Conservation (phyloP, 2,113 vertebrate genomes). For the Odontophorus gujanensis region DNA sequence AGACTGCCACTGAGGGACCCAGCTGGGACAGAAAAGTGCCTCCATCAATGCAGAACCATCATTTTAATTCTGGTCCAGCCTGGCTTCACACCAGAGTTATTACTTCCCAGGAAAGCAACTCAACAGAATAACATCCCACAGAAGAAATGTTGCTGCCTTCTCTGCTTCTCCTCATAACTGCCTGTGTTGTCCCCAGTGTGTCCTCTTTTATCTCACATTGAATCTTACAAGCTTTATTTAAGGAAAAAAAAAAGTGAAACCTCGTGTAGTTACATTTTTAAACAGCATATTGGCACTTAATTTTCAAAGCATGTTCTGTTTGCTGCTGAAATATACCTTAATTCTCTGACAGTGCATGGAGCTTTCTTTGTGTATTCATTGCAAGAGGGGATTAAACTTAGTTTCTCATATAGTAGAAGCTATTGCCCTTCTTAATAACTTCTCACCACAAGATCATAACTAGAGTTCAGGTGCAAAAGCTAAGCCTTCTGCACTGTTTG, state of each 20-base stretch:
- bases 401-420: neutral
- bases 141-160: neutral
- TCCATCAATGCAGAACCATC: neutral
- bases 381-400: neutral
- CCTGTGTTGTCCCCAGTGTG: neutral
- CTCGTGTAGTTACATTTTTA: neutral
- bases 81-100: neutral
- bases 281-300: neutral
- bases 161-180: neutral
- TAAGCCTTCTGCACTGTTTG: neutral
- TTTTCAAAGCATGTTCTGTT: neutral
- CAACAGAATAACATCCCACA: neutral
- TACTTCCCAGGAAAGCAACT: neutral
- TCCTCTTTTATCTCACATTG: neutral
- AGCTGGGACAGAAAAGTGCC: neutral
- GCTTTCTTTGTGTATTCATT: neutral
- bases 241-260: neutral
- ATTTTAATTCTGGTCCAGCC: neutral
- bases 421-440: neutral
- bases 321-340: neutral
- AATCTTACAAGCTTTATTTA: neutral
- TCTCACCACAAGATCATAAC: neutral
- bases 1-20: neutral
- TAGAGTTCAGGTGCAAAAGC: neutral
- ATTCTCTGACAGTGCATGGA: fast-evolving